A percentile compares a stretch with the other conserved stretches of the same genome.
Conservation (phyloP, 2,888 invertebrate genomes). For the Nomada fucata region DNA sequence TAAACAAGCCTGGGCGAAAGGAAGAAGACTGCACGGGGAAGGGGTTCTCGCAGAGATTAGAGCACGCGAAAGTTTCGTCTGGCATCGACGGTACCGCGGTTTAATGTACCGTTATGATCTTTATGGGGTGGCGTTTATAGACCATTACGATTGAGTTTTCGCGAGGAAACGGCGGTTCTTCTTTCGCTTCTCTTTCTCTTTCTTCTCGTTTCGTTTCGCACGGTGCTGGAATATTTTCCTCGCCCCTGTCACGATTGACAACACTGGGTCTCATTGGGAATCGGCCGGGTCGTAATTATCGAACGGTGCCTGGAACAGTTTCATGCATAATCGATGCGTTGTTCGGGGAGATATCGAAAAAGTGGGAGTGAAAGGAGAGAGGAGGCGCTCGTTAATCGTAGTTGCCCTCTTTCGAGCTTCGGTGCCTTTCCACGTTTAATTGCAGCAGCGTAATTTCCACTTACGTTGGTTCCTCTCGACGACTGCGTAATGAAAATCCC, state of each 20-base stretch:
- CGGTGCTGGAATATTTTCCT: constrained; percentile 28
- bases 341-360: neutral
- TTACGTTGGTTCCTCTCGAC: constrained; percentile 3
- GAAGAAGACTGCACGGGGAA: neutral
- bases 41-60: constrained; percentile 61
- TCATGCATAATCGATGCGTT: neutral
- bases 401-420: constrained; percentile 3
- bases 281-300: constrained; percentile 8
- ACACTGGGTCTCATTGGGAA: constrained; percentile 17
- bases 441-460: constrained; percentile 42
- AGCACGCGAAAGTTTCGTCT: constrained; percentile 73
- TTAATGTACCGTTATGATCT: constrained; percentile 83
- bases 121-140: constrained; percentile 78
- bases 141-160: constrained; percentile 80
- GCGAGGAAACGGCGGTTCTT: constrained; percentile 66
- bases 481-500: constrained; percentile 44
- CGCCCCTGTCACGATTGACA: neutral
- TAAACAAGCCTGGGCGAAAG: constrained; percentile 15
- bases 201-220: neutral
- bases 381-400: constrained; percentile 22
- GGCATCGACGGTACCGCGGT: constrained; percentile 73
- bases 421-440: constrained; percentile 41
- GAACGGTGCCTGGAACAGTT: neutral
- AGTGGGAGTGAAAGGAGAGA: no score
- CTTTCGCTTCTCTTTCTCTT: neutral